phyloP scores from a whole-genome alignment of 2,888 invertebrate species.

The Lomographa bimaculata region DNA sequence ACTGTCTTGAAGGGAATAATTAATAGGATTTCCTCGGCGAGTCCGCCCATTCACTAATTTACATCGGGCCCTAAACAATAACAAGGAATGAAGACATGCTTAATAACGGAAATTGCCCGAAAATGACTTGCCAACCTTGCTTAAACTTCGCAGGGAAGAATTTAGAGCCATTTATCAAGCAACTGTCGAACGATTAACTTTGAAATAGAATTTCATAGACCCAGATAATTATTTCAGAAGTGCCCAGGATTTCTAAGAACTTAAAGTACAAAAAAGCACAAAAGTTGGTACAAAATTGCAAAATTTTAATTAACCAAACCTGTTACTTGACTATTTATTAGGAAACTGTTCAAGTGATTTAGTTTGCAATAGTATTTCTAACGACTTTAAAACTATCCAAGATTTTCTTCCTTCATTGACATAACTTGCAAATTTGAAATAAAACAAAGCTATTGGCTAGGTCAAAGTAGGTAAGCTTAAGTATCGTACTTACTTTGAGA shows the following conservation, averaged over 20 bases:
- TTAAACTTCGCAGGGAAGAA: constrained; percentile 49
- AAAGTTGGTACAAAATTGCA: no score
- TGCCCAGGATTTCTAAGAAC: no score
- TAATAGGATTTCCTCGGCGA: constrained; percentile 58
- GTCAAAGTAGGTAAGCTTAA: constrained; percentile 1
- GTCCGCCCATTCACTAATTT: constrained; percentile 59
- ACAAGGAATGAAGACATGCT: constrained; percentile 58
- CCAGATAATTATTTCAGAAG: no score
- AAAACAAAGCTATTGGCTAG: background rate
- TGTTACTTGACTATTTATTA: no score
- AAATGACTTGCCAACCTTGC: constrained; percentile 53
- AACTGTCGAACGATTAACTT: constrained; percentile 4
- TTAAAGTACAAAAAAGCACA: no score
- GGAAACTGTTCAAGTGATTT: no score
- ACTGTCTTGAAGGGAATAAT: constrained; percentile 48
- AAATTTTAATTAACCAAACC: no score
- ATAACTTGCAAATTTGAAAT: no score
- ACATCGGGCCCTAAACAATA: constrained; percentile 65
- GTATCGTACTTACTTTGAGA: constrained; percentile 6
- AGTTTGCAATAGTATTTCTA: no score
- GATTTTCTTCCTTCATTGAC: no score
- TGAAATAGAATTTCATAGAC: constrained; percentile 5
- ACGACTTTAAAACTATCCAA: no score
- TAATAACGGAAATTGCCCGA: constrained; percentile 61
- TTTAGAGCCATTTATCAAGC: constrained; percentile 36